Conservation (phyloP, 2,113 vertebrate species). For the Osmerus mordax region DNA sequence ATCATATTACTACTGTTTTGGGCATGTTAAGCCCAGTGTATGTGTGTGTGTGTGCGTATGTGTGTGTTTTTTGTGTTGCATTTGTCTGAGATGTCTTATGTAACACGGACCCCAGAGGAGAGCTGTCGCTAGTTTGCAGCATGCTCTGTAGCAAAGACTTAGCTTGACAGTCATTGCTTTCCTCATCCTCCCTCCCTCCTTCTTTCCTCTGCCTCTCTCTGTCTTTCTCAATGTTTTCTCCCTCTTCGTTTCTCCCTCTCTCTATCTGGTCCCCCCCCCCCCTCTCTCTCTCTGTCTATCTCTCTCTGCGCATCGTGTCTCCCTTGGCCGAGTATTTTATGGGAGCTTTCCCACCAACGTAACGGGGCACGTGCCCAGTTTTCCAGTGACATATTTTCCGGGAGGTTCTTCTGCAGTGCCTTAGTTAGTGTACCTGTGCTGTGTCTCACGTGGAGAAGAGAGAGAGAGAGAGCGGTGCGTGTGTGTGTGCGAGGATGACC, state of each 20-base stretch:
- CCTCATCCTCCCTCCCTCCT: constrained; percentile 48
- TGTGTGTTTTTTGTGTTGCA: constrained; percentile 31
- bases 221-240: neutral
- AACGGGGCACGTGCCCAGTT: constrained; percentile 23
- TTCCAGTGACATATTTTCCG: constrained; percentile 38
- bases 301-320: constrained; percentile 24
- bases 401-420: constrained; percentile 29
- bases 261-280: constrained; percentile 20
- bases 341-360: constrained; percentile 43
- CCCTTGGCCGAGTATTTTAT: constrained; percentile 44
- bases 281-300: constrained; percentile 17
- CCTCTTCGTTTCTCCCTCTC: neutral
- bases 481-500: constrained; percentile 54
- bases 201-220: constrained; percentile 7
- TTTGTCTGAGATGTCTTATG: constrained; percentile 64
- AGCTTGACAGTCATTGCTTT: constrained; percentile 68
- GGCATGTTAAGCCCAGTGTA: neutral
- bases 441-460: too few relatives aligned
- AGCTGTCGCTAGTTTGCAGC: constrained; percentile 65
- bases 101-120: constrained; percentile 64
- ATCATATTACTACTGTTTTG: neutral
- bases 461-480: neutral
- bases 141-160: constrained; percentile 56
- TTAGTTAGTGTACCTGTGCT: too few relatives aligned
- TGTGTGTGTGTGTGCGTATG: neutral